A percentile compares a stretch with the other conserved stretches of the same genome.
phyloP scores from a whole-genome alignment of 2,888 invertebrate species.

The Apodemia duryi region DNA sequence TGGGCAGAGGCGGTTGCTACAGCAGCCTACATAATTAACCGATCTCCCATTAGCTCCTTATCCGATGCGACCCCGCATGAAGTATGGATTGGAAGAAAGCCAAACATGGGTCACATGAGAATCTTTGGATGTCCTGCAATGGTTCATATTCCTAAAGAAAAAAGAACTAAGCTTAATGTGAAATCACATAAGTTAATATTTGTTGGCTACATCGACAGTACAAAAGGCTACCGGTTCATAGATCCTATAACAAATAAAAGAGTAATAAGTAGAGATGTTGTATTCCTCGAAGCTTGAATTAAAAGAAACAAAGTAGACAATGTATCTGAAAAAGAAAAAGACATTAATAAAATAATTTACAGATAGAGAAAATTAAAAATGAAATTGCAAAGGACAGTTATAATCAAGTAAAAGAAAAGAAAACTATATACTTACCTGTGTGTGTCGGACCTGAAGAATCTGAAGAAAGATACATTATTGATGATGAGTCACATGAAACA shows the following conservation, averaged over 20 bases:
- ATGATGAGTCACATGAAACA: conserved; percentile 4
- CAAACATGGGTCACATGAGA: not conserved
- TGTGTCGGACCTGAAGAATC: not conserved
- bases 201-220: conserved; percentile 18
- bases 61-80: not conserved
- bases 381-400: conserved; percentile 3
- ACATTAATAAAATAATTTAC: not conserved
- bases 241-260: conserved; percentile 9
- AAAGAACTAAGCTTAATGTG: conserved; percentile 8
- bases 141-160: conserved; percentile 7
- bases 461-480: not conserved
- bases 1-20: conserved; percentile 39
- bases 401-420: conserved; percentile 4
- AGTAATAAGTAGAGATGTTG: conserved; percentile 21
- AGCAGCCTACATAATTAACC: conserved; percentile 19
- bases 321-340: conserved; percentile 1
- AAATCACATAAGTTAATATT: conserved; percentile 16
- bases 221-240: not conserved
- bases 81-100: conserved; percentile 5
- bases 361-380: not conserved
- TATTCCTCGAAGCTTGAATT: conserved; percentile 19
- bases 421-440: not conserved
- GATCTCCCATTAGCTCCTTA: not conserved
- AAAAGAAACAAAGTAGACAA: not conserved
- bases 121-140: not conserved